Percentiles rank a stretch among this genome's conserved stretches.
These are phyloP conservation scores for Henricia sp. DNA, from an alignment of 53 echinoderm and acorn worm genomes.

Conservation along the genomic window DNA sequence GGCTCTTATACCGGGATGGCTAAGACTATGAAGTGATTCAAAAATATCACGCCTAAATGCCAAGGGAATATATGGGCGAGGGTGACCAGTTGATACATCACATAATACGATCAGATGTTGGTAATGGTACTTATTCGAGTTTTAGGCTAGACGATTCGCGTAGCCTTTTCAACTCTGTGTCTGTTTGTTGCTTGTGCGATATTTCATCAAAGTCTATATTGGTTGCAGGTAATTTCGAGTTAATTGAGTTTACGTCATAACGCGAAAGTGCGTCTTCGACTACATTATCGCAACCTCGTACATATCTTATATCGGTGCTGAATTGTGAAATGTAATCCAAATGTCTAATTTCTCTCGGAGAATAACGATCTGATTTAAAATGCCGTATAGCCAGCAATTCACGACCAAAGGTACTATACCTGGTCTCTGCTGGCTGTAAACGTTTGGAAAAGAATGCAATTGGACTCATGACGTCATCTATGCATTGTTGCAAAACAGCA, in stretches of 20 bases:
- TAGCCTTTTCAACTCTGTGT: background rate
- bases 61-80: background rate
- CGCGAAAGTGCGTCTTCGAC: background rate
- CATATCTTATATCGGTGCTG: too few relatives aligned
- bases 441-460: constrained; percentile 6
- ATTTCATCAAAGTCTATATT: background rate
- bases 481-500: background rate
- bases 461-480: background rate
- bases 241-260: background rate
- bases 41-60: background rate
- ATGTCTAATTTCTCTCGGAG: background rate
- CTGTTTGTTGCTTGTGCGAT: background rate
- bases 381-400: too few relatives aligned
- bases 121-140: background rate
- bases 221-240: background rate
- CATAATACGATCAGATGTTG: background rate
- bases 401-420: too few relatives aligned
- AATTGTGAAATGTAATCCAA: too few relatives aligned
- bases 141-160: background rate
- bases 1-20: background rate
- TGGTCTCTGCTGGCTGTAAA: too few relatives aligned
- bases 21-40: background rate
- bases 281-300: background rate
- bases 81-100: background rate
- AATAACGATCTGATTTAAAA: background rate